These are phyloP conservation scores for Promerops cafer DNA, from an alignment of 2,113 vertebrate species.

Conservation along the genomic window DNA sequence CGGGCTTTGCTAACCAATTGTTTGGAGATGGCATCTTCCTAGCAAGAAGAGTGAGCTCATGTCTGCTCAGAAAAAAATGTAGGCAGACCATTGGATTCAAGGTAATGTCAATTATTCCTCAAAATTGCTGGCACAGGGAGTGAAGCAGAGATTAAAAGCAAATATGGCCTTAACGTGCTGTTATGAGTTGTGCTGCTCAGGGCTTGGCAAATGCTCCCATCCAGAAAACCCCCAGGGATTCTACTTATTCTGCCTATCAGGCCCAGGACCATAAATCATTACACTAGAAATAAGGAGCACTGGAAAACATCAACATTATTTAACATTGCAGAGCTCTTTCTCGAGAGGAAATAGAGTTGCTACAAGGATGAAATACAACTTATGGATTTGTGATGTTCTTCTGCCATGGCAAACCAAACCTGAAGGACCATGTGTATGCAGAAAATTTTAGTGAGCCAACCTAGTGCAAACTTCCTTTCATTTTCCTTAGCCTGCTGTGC, in stretches of 20 bases:
- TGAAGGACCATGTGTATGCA: accelerated
- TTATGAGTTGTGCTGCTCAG: neutral
- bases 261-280: neutral
- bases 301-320: neutral
- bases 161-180: neutral
- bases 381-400: neutral
- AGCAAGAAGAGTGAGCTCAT: neutral
- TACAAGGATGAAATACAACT: neutral
- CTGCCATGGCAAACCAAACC: neutral
- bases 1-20: neutral
- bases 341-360: neutral
- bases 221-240: neutral
- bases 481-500: neutral
- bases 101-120: neutral
- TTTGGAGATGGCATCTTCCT: neutral
- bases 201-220: neutral
- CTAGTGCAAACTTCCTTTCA: neutral
- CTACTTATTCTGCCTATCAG: neutral
- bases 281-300: neutral
- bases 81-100: neutral
- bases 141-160: neutral
- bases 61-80: neutral
- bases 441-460: neutral
- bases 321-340: neutral
- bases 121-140: neutral